Base-by-base conservation (phyloP, 2,888 invertebrate genomes). In the Cosmia trapezina region DNA sequence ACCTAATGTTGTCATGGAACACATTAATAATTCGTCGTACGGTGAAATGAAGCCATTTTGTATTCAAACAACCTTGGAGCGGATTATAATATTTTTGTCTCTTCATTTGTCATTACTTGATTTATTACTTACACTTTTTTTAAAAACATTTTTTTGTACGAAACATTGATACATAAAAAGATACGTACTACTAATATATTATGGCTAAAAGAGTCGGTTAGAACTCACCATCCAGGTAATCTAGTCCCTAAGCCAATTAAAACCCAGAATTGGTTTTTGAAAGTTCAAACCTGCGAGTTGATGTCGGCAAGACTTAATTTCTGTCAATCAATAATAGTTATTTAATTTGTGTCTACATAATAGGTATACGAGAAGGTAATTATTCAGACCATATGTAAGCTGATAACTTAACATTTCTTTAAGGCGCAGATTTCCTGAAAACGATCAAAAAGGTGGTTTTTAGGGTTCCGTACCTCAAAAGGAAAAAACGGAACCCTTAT, bases 91-190 rank as follows among this genome's bases (percentile, higher is more conserved):
- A 28, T 69, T 51, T 61, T 22, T 41, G 12, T 19, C 19, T 22
- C 28, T 60, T 14, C 47, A 60, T 60, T 47, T n/a, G 28, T 74
- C 66, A 66, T 69, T 62, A 51, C 41, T 69, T 75, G 78, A 62
- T 75, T 62, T 57, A 77, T 61, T 54, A 49, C 41, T 61, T 54
- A 49, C 41, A 61, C n/a, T 6, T 17, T 19, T 6, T 17, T 19
- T 17, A 1, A 37, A 11, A 12, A 60, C 0, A 17, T 47, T 49
- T 37, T 74, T 60, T 45, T 33, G 49, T 22, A 33, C 43, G 51
- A 17, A 54, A 69, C 28, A 28, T 28, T 28, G 28, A 28, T 28
- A 28, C 1, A 28, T 28, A 28, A 28, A 28, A 28, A 54, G 14
- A 1, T 17, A 37, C 37, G 37, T 37, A 37, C 6, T 4, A 37